A percentile compares a stretch with the other conserved stretches of the same genome.
Conservation (phyloP, 2,888 invertebrate species). For the Sclerodermus sp. region DNA sequence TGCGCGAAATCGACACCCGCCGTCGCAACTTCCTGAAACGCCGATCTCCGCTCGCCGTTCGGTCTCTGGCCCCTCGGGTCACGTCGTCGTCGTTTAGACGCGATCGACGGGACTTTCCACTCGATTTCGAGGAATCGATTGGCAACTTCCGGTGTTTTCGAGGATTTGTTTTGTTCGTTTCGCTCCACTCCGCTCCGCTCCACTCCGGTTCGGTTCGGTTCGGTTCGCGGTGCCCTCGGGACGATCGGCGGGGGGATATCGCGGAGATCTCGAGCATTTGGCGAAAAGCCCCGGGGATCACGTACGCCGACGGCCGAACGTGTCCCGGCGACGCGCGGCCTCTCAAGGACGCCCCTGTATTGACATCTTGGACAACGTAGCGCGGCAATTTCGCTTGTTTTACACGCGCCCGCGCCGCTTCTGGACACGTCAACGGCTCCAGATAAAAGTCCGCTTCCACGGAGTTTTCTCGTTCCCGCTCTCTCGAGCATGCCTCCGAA, state of each 20-base stretch:
- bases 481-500: too few relatives aligned
- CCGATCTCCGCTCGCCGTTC: too few relatives aligned
- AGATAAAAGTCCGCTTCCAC: constrained; percentile 15
- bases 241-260: background rate
- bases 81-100: too few relatives aligned
- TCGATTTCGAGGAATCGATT: too few relatives aligned
- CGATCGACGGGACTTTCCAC: too few relatives aligned
- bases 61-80: too few relatives aligned
- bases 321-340: constrained; percentile 33
- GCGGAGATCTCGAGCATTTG: constrained; percentile 1
- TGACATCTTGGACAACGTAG: constrained; percentile 37
- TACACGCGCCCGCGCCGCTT: constrained; percentile 10
- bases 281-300: constrained; percentile 6
- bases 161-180: too few relatives aligned
- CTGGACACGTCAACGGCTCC: constrained; percentile 14
- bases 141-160: too few relatives aligned
- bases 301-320: constrained; percentile 42
- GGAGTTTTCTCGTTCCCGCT: background rate
- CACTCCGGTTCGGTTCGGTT: background rate
- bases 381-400: constrained; percentile 29
- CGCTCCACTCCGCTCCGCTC: too few relatives aligned
- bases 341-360: constrained; percentile 47
- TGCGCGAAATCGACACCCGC: too few relatives aligned
- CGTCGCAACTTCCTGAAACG: too few relatives aligned
- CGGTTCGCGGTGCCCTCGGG: too few relatives aligned